Evolutionary conservation across 2,113 vertebrate genomes (phyloP), one percentile per base, ranked within the genome.

Genomic region (Heterocephalus glaber): DNA sequence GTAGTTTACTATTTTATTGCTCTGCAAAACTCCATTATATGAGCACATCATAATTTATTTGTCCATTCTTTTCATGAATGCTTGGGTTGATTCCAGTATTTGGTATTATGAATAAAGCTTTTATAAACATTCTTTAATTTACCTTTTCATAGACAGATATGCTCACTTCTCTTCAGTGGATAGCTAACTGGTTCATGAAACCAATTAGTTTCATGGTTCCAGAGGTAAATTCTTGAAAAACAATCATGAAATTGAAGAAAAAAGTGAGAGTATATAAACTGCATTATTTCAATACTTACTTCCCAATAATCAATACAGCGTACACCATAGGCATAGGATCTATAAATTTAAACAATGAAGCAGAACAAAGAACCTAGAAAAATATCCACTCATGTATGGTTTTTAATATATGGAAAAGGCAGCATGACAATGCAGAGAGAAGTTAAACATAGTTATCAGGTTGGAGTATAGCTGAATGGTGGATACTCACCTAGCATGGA

Each of bases 231-330:
- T 91, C 19, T 86, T 33, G 41, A 58, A 76, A 94, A 80, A 61
- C 11, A 77, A 61, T 80, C 35, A 58, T 93, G 38, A 92, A 90
- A 74, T 66, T 74, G 14, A 86, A 87, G 33, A 90, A 63, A 38
- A 81, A 94, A 91, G 49, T 35, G 35, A 16, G 58, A 92, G 44
- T 20, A 90, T 2, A 66, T 28, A 61, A 1, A 84, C 5, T 22
- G 84, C 3, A 6, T 91, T 44, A 58, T 44, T 87, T 97, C 41
- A 92, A n/a, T 85, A 94, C 92, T 92, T 94, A 92, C 10, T 89
- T 95, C 52, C 76, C 14, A 85, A 77, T 93, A 81, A 90, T 81
- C 12, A 63, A 82, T 44, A 76, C 44, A 76, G 7, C 30, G 28
- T 61, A 35, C 26, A 49, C 14, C 52, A 90, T 63, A 79, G 35